Conservation (phyloP, 2,113 vertebrate genomes). For the Oreochromis aureus region DNA sequence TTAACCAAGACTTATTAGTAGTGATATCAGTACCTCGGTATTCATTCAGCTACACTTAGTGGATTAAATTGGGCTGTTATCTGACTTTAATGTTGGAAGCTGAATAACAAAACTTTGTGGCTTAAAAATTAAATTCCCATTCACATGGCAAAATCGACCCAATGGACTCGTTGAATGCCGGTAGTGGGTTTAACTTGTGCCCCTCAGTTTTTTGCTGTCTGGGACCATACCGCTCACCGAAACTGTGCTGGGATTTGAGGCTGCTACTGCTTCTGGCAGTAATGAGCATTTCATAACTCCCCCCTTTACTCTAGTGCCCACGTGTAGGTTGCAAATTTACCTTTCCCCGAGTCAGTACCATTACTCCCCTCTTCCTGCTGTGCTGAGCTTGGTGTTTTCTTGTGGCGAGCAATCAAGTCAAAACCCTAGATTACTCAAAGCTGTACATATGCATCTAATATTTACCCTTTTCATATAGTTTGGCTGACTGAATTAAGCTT, state of each 20-base stretch:
- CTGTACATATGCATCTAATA: background rate
- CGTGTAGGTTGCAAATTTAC: background rate
- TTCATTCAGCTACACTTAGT: background rate
- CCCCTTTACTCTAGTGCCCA: background rate
- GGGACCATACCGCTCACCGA: background rate
- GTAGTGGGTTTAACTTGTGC: background rate
- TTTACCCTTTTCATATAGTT: background rate
- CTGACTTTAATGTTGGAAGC: background rate
- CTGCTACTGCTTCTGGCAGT: background rate
- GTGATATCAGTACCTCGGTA: background rate
- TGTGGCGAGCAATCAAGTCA: background rate
- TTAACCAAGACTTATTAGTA: background rate
- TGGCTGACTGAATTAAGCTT: background rate
- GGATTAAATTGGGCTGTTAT: background rate
- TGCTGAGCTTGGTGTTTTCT: background rate
- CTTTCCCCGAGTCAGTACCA: background rate
- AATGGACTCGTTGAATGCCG: background rate
- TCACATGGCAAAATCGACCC: background rate
- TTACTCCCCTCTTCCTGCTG: background rate
- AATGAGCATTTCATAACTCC: background rate
- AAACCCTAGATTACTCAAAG: background rate
- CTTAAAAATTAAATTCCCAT: background rate
- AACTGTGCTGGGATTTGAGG: background rate
- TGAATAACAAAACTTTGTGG: background rate
- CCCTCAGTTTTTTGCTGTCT: background rate